Evolutionary conservation across 35 echinoderm and acorn worm genomes (phyloP).

Genomic region (Ophioderma brevispina): DNA sequence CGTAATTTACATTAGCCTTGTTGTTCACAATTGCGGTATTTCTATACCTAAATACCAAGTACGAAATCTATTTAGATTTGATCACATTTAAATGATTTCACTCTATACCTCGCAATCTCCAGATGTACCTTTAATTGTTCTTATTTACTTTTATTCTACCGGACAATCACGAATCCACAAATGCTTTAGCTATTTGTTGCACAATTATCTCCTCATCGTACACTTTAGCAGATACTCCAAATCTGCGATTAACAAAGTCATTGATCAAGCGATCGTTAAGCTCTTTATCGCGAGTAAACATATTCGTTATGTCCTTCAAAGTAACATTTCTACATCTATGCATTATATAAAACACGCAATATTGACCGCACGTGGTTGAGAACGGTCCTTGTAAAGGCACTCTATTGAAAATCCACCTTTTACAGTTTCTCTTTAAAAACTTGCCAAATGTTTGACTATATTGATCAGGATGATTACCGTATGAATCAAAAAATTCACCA

Average conservation of each 20-base stretch:
- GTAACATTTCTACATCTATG: not conserved
- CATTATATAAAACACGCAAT: constrained; percentile 41
- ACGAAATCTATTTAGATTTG: no score
- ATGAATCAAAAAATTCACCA: constrained; percentile 53
- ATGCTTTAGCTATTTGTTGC: not conserved
- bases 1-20: no score
- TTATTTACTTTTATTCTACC: no score
- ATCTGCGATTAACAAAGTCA: not conserved
- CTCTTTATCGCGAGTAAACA: not conserved
- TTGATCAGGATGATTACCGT: not conserved
- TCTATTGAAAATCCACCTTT: not conserved
- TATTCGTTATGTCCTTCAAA: not conserved
- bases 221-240: not conserved
- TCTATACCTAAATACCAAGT: no score
- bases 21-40: no score
- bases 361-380: constrained; percentile 40
- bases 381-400: not conserved
- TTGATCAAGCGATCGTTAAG: not conserved
- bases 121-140: no score
- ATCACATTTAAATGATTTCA: no score
- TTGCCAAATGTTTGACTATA: not conserved
- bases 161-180: no score
- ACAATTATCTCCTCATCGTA: not conserved
- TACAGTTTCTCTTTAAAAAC: not conserved
- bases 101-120: no score